These are phyloP conservation scores for Acropora yongei DNA, from an alignment of 64 coral and sea anemone species.

Conservation along the genomic window DNA sequence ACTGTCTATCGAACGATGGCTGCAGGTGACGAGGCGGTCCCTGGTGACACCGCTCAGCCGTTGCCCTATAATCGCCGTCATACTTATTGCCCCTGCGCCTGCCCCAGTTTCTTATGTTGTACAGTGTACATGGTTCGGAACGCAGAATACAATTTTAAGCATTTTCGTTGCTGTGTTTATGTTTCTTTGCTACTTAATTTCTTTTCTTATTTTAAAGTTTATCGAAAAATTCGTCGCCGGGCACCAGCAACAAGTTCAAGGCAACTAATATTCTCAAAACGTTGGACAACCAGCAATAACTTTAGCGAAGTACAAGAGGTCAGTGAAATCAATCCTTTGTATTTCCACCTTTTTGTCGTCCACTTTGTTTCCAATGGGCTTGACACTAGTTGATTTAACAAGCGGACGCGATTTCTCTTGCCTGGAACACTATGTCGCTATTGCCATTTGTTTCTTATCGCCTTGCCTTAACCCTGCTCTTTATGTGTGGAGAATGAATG, in stretches of 20 bases:
- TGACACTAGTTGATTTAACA: no score
- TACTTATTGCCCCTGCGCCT: not conserved
- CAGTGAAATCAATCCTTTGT: not conserved
- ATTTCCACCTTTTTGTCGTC: not conserved
- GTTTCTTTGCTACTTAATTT: not conserved
- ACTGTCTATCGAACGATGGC: slow-evolving; percentile 15
- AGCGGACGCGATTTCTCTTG: no score
- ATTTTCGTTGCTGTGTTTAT: not conserved
- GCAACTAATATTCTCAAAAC: no score
- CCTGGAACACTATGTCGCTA: not conserved
- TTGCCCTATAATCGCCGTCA: not conserved
- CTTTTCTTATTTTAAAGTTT: slow-evolving; percentile 9
- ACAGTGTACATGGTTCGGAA: not conserved
- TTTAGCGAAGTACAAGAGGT: no score
- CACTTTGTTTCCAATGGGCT: no score
- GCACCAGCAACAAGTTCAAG: slow-evolving; percentile 3
- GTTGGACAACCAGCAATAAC: no score
- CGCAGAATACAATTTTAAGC: no score
- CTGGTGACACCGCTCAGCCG: not conserved
- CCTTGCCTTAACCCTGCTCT: not conserved
- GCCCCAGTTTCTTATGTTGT: not conserved
- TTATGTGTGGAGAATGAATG: slow-evolving; percentile 24
- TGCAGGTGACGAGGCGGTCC: not conserved
- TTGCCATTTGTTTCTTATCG: not conserved
- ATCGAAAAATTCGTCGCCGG: not conserved